Evolutionary conservation across 2,888 invertebrate species (phyloP).

Genomic region (Hydroisotoma schaefferi): DNA sequence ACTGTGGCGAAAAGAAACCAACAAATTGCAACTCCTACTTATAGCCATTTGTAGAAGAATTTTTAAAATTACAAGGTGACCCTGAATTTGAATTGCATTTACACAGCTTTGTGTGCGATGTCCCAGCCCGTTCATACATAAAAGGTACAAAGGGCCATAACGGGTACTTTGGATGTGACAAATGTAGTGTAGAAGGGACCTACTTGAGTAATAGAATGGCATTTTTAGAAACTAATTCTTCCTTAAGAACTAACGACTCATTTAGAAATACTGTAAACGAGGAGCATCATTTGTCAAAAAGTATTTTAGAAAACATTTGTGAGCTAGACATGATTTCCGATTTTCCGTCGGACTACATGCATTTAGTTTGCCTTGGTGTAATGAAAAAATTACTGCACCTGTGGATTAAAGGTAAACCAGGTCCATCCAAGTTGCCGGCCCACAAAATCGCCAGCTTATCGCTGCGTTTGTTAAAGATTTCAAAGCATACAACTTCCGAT

Average conservation of each 20-base stretch:
- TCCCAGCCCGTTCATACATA: conserved; percentile 12
- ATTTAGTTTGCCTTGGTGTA: conserved; percentile 25
- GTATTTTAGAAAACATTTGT: conserved; percentile 3
- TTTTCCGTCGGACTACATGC: conserved; percentile 30
- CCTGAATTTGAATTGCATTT: not conserved
- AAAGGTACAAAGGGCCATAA: conserved; percentile 10
- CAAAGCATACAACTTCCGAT: conserved; percentile 21
- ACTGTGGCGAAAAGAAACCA: conserved; percentile 8
- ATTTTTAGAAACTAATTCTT: not conserved
- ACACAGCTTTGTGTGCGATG: conserved; percentile 1
- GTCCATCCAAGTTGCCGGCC: not conserved
- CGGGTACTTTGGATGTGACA: conserved; percentile 11
- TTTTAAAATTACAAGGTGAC: too few species aligned
- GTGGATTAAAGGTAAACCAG: conserved; percentile 12
- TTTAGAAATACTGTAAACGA: conserved; percentile 12
- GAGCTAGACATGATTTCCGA: conserved; percentile 11
- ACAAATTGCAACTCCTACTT: too few species aligned
- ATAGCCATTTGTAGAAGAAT: too few species aligned
- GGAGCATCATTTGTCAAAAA: conserved; percentile 21
- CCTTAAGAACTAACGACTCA: not conserved
- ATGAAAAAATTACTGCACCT: conserved; percentile 18
- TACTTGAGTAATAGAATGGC: not conserved
- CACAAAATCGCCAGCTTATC: not conserved
- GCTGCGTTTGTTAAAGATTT: not conserved
- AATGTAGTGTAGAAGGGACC: conserved; percentile 7